A percentile compares a stretch with the other conserved stretches of the same genome.
phyloP scores from a whole-genome alignment of 2,113 vertebrate genomes.

The Brachypodius melanocephalos region DNA sequence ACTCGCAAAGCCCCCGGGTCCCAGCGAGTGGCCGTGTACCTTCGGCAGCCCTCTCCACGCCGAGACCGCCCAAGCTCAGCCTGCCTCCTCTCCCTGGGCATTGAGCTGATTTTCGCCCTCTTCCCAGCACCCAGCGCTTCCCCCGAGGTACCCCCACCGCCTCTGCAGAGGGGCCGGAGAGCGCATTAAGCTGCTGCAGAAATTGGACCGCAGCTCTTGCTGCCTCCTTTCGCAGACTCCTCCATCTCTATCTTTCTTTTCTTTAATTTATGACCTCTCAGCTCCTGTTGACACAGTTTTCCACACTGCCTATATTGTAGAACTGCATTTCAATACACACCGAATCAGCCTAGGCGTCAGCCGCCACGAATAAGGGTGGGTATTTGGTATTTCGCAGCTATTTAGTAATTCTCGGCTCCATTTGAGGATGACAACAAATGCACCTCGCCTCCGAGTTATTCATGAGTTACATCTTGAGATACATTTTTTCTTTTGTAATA shows the following conservation, averaged over 20 bases:
- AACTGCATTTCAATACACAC: background rate
- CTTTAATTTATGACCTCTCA: conserved; percentile 36
- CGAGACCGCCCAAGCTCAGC: background rate
- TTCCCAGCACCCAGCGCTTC: background rate
- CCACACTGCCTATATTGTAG: background rate
- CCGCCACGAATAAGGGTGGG: background rate
- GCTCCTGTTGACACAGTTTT: conserved; percentile 46
- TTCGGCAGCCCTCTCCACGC: background rate
- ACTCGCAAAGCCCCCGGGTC: background rate
- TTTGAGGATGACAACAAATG: background rate
- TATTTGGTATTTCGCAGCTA: background rate
- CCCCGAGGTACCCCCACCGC: background rate
- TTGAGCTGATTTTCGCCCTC: background rate
- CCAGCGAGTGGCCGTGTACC: background rate
- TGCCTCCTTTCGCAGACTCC: background rate
- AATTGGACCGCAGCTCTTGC: background rate
- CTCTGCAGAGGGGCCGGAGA: too few species aligned
- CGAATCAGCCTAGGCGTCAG: background rate
- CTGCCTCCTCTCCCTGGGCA: background rate
- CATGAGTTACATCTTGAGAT: conserved; percentile 14
- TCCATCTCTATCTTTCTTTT: background rate
- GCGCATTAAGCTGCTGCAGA: background rate
- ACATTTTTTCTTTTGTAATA: conserved; percentile 15
- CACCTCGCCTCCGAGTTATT: background rate
- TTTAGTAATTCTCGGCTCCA: background rate